Evolutionary conservation across 2,113 vertebrate genomes (phyloP).

Genomic region (Bubo scandiacus): DNA sequence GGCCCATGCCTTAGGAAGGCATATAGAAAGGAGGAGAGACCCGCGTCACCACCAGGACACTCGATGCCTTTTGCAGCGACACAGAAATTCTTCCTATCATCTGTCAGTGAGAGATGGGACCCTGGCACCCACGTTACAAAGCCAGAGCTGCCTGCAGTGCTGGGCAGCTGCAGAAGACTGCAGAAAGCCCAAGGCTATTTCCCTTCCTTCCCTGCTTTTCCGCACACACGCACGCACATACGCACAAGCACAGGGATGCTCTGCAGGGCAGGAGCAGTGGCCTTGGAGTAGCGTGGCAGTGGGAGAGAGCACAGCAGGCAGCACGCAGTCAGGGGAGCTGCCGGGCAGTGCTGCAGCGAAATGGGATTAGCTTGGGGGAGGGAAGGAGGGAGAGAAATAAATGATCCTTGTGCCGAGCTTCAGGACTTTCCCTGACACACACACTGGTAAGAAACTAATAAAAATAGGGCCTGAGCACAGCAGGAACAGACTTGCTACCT

Average conservation of each 20-base stretch:
- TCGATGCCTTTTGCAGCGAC: background rate
- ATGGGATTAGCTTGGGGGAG: background rate
- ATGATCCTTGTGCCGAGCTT: background rate
- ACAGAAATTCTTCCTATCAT: background rate
- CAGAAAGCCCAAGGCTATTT: background rate
- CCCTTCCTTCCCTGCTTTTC: background rate
- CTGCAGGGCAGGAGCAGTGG: background rate
- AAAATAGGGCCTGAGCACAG: background rate
- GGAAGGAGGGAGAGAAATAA: background rate
- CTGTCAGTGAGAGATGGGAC: accelerated
- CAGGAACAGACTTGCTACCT: background rate
- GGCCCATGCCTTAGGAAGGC: background rate
- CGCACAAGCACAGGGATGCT: background rate
- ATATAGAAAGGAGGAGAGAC: background rate
- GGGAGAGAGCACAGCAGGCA: background rate
- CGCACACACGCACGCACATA: accelerated
- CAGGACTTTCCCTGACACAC: background rate
- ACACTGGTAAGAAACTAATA: background rate
- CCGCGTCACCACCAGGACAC: background rate
- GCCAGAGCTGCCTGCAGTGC: background rate
- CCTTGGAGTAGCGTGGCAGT: accelerated
- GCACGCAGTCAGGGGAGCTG: background rate
- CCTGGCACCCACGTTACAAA: accelerated
- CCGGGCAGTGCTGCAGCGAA: accelerated
- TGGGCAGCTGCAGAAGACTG: background rate